Conservation (phyloP, 2,888 invertebrate genomes). For the Noctua comes region DNA sequence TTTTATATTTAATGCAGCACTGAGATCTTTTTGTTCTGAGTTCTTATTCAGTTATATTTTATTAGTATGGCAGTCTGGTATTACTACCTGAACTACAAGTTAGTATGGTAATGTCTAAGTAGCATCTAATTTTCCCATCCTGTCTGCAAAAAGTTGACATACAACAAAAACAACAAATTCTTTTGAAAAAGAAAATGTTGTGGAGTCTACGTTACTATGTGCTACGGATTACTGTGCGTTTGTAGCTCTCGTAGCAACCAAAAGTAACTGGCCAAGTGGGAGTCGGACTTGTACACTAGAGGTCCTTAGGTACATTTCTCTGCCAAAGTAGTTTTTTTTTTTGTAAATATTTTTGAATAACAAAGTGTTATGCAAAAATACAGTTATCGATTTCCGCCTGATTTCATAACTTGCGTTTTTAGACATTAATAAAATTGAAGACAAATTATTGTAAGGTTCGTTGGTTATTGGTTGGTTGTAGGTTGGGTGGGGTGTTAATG, state of each 20-base stretch:
- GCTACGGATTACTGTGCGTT: neutral
- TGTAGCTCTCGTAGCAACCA: neutral
- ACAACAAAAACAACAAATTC: neutral
- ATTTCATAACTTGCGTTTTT: neutral
- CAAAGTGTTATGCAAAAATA: neutral
- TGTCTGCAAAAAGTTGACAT: neutral
- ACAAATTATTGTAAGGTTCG: too few relatives aligned
- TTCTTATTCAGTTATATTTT: neutral
- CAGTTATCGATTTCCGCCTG: neutral
- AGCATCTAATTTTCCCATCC: constrained; percentile 7
- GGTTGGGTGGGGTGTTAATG: too few relatives aligned
- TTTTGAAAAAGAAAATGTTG: neutral
- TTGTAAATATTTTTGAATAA: neutral
- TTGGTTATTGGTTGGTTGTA: too few relatives aligned
- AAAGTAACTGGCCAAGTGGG: neutral
- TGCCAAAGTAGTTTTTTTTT: neutral
- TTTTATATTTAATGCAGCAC: neutral
- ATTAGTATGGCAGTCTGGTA: neutral
- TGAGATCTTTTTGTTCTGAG: neutral
- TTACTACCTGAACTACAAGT: constrained; percentile 19
- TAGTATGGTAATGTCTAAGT: neutral
- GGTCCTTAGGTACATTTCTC: neutral
- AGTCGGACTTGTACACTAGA: neutral
- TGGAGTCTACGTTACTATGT: neutral
- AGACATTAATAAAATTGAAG: neutral